Percentiles rank a stretch among this genome's conserved stretches.
Evolutionary conservation across 2,888 invertebrate genomes (phyloP).

Genomic region (Tryphoninae sp.): DNA sequence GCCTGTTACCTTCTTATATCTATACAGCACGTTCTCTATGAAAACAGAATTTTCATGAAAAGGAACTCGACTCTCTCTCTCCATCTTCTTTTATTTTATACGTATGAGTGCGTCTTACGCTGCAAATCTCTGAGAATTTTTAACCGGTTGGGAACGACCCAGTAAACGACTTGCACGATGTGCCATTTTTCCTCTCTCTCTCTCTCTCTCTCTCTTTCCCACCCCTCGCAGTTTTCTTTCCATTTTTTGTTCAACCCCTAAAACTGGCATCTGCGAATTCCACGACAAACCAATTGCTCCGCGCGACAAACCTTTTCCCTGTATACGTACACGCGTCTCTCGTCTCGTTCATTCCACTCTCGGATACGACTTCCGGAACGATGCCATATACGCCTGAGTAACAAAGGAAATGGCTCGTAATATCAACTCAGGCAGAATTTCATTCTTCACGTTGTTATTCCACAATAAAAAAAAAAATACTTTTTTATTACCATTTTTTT

Average conservation of each 20-base stretch:
- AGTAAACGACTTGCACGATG: conserved; percentile 19
- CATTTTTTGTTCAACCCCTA: conserved; percentile 9
- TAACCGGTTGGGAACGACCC: conserved; percentile 25
- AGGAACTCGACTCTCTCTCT: not conserved
- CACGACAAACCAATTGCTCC: conserved; percentile 9
- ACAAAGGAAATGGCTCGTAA: conserved; percentile 56
- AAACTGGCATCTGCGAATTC: conserved; percentile 6
- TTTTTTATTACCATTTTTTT: conserved; percentile 28
- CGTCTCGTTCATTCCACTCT: conserved; percentile 53
- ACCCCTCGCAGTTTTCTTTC: not conserved
- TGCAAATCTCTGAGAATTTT: conserved; percentile 10
- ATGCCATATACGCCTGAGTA: conserved; percentile 34
- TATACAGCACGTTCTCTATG: no score
- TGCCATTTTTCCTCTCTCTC: conserved; percentile 6
- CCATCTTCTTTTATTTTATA: not conserved
- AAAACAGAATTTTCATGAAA: not conserved
- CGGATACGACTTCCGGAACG: conserved; percentile 52
- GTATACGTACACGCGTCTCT: conserved; percentile 3
- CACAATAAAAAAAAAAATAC: not conserved
- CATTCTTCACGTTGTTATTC: not conserved
- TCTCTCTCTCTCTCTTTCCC: conserved; percentile 5
- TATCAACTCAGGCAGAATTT: conserved; percentile 35
- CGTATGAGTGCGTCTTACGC: not conserved
- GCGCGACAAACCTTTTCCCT: conserved; percentile 14
- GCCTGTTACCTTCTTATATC: no score